Percentiles rank a stretch among this genome's conserved stretches.
Conservation (phyloP, 2,113 vertebrate genomes). For the Channa maculata region DNA sequence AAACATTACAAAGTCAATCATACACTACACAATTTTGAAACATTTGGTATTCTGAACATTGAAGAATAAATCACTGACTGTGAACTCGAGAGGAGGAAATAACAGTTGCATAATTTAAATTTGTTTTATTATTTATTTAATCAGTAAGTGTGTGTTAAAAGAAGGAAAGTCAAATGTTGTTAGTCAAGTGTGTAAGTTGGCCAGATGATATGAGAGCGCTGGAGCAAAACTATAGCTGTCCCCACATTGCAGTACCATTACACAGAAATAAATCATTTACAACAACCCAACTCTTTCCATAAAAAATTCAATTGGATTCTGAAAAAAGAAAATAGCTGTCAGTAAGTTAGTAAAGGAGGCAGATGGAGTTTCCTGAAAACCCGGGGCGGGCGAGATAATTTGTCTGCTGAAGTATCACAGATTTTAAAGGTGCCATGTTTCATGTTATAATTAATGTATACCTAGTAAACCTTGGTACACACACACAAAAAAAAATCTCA, state of each 20-base stretch:
- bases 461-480: constrained; percentile 36
- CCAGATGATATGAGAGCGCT: not conserved
- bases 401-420: constrained; percentile 29
- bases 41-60: not conserved
- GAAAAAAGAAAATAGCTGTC: constrained; percentile 33
- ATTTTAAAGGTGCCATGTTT: constrained; percentile 29
- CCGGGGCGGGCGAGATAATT: constrained; percentile 26
- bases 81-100: not conserved
- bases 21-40: not conserved
- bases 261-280: constrained; percentile 50
- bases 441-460: constrained; percentile 43
- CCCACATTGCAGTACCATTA: not conserved
- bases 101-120: not conserved
- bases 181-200: constrained; percentile 19
- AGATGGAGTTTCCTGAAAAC: constrained; percentile 11
- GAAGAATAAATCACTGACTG: not conserved
- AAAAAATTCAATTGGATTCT: constrained; percentile 40
- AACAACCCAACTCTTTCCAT: constrained; percentile 8
- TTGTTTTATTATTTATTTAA: constrained; percentile 1
- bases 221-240: not conserved
- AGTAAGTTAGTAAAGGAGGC: constrained; percentile 37
- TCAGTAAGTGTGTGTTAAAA: constrained; percentile 22
- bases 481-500: constrained; percentile 9
- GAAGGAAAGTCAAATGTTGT: not conserved
- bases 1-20: too few species aligned